Evolutionary conservation across 1,140 invertebrate species (phyloP).

Genomic region (Drosophila ficusphila): DNA sequence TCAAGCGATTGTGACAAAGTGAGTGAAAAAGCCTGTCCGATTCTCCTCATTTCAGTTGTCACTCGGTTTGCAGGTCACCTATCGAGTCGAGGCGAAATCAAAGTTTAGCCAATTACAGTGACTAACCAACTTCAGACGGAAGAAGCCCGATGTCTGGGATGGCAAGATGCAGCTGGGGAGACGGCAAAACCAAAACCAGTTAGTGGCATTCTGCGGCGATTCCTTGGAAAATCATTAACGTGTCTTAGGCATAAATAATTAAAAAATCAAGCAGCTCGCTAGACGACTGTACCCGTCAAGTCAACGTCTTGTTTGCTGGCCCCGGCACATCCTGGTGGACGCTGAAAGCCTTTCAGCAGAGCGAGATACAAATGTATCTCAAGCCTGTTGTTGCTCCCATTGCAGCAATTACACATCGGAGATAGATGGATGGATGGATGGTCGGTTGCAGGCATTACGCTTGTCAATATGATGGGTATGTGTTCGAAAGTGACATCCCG

Average conservation of each 20-base stretch:
- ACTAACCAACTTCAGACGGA: conserved; percentile 24
- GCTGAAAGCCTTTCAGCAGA: conserved; percentile 35
- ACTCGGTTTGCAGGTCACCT: conserved; percentile 40
- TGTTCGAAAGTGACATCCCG: conserved; percentile 34
- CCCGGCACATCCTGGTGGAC: conserved; percentile 57
- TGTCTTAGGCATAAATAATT: conserved; percentile 81
- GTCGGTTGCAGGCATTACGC: conserved; percentile 52
- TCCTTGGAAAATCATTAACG: conserved; percentile 78
- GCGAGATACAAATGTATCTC: conserved; percentile 42
- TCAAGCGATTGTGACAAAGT: conserved; percentile 43
- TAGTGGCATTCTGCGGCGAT: conserved; percentile 49
- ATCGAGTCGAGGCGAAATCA: conserved; percentile 32
- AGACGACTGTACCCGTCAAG: conserved; percentile 43
- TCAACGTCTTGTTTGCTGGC: conserved; percentile 44
- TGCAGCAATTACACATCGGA: conserved; percentile 58
- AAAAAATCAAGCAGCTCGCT: conserved; percentile 54
- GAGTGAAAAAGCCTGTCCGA: conserved; percentile 32
- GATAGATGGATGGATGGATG: conserved; percentile 37
- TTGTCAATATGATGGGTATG: conserved; percentile 68
- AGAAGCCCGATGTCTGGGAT: conserved; percentile 5
- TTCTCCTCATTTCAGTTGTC: conserved; percentile 29
- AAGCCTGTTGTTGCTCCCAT: conserved; percentile 33
- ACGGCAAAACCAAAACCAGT: conserved; percentile 45
- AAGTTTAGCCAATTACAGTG: conserved; percentile 46
- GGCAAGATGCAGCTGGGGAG: conserved; percentile 11